Base-by-base conservation (phyloP, 2,888 invertebrate genomes). In the Latheticus oryzae region DNA sequence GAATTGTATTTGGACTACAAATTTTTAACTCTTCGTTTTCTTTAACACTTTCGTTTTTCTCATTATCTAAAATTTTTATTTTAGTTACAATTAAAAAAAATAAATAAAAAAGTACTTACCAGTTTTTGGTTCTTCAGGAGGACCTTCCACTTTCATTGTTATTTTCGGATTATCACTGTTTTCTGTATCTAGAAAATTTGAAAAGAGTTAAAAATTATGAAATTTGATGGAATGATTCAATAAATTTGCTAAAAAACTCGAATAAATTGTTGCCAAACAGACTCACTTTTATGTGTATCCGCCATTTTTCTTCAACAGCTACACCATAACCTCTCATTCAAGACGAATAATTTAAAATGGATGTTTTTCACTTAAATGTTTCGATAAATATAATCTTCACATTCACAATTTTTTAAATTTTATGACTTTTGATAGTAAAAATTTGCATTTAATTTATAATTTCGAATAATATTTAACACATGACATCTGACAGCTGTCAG, bases 81-180 rank as follows among this genome's bases (percentile, higher is more conserved):
- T n/a, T n/a, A n/a, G 23, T 48, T 52, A 45, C 33, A 48, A 43
- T 51, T 50, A 60, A 52, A 23, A 32, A 23, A 51, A 40, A 51
- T 37, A 58, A 21, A n/a, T n/a, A 35, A 28, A 24, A 40, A 9
- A 5, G 23, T 33, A 5, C 23, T 57, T 66, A 76, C 75, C 76
- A 68, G 69, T 66, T 60, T 68, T 69, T 33, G 64, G 60, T 30
- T 74, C 71, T 55, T 76, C 76, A 40, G 75, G 69, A 30, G 50
- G 47, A 9, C 65, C 74, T 60, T 77, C 77, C 37, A 75, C 73
- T 71, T 75, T 75, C 74, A 76, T 77, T 59, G 74, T 75, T 53
- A 75, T 74, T 32, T 72, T 64, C 32, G 74, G 67, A 53, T 72
- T 71, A 19, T 63, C 52, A 45, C 61, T 56, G 37, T 68, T 64